Conservation (phyloP, 2,113 vertebrate species). For the Dipodomys merriami region DNA sequence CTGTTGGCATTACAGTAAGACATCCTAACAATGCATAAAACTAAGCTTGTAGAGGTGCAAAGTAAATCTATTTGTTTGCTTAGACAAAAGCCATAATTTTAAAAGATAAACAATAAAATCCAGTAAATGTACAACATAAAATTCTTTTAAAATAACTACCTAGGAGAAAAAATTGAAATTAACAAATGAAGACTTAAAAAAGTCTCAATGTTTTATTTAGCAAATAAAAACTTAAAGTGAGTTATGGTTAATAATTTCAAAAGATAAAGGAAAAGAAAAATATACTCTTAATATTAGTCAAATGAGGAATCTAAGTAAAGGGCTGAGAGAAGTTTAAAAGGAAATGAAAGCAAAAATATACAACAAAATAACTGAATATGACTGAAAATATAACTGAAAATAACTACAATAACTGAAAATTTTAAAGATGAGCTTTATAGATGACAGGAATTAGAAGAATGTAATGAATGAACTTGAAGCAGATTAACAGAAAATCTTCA, state of each 20-base stretch:
- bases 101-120: slow-evolving; percentile 4
- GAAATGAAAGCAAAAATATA: background rate
- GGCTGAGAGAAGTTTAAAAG: background rate
- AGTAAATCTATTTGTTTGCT: background rate
- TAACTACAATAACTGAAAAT: background rate
- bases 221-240: background rate
- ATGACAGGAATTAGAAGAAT: background rate
- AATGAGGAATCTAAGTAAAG: background rate
- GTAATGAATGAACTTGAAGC: background rate
- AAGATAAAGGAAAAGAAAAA: slow-evolving; percentile 1
- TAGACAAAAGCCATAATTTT: background rate
- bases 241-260: background rate
- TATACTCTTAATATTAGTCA: background rate
- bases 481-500: background rate
- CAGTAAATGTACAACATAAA: background rate
- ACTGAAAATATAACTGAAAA: background rate
- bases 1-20: background rate
- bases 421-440: background rate
- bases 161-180: background rate
- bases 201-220: background rate
- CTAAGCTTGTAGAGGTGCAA: background rate
- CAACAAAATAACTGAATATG: background rate
- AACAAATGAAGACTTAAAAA: background rate
- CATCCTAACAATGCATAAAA: background rate
- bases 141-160: background rate